phyloP scores from a whole-genome alignment of 2,797 vertebrate genomes.

The Rachycentron canadum region DNA sequence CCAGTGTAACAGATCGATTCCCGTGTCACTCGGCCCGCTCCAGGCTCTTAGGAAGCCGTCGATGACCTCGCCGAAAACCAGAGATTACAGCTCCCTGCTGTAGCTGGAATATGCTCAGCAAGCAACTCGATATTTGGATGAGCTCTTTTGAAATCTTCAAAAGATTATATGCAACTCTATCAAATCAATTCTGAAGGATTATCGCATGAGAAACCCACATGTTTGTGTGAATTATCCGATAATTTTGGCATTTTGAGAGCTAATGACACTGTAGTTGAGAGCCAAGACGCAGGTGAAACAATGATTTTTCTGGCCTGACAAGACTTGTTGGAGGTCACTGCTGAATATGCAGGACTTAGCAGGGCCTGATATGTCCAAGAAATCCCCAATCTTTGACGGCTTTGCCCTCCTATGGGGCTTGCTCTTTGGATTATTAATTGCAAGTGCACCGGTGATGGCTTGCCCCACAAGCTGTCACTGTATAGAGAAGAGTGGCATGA shows the following conservation, averaged over 20 bases:
- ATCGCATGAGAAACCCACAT: conserved; percentile 25
- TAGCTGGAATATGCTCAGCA: conserved; percentile 45
- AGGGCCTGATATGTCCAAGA: conserved; percentile 66
- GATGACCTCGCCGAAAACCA: conserved; percentile 36
- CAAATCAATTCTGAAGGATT: conserved; percentile 54
- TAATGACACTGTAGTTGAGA: conserved; percentile 47
- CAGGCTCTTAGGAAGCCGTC: conserved; percentile 38
- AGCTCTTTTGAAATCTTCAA: conserved; percentile 46
- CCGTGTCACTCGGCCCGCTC: background rate
- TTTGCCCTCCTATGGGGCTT: conserved; percentile 65
- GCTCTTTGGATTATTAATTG: conserved; percentile 69
- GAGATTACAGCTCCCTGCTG: conserved; percentile 36
- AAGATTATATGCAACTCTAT: conserved; percentile 41
- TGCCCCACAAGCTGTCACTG: conserved; percentile 92
- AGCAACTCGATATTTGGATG: conserved; percentile 41
- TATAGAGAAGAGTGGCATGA: conserved; percentile 85
- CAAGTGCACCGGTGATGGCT: conserved; percentile 66
- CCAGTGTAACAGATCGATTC: conserved; percentile 29
- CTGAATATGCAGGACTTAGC: conserved; percentile 78
- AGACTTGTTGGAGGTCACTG: conserved; percentile 60
- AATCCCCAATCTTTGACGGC: conserved; percentile 42
- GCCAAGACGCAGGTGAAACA: conserved; percentile 50
- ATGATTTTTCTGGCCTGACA: conserved; percentile 71
- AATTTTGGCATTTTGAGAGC: conserved; percentile 16
- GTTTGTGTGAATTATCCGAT: conserved; percentile 24